phyloP scores from a whole-genome alignment of 2,888 invertebrate species.

The Volucella bombylans region DNA sequence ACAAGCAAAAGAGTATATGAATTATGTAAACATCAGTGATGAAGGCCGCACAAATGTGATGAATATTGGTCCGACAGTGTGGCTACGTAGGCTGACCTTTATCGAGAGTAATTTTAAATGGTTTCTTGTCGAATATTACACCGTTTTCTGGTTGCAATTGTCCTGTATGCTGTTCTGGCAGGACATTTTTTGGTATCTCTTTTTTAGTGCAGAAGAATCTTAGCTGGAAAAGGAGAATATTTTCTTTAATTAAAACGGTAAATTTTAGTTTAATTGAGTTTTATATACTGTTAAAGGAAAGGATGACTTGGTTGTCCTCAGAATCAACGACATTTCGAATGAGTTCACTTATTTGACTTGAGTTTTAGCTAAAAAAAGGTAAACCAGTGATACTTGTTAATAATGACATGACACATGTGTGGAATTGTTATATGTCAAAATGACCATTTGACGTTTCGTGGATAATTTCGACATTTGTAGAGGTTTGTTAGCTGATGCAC shows the following conservation, averaged over 20 bases:
- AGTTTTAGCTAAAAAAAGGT: neutral
- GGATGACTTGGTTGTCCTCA: conserved; percentile 37
- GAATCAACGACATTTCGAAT: conserved; percentile 47
- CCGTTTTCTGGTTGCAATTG: conserved; percentile 88
- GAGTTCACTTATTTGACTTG: neutral
- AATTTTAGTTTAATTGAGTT: neutral
- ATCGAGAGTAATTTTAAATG: conserved; percentile 90
- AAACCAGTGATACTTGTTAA: neutral
- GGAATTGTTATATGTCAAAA: no score
- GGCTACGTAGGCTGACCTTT: conserved; percentile 83
- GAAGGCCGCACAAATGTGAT: neutral
- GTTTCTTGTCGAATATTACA: conserved; percentile 92
- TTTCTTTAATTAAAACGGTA: conserved; percentile 5
- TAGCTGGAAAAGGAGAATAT: conserved; percentile 36
- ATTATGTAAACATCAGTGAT: conserved; percentile 73
- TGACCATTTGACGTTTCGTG: no score
- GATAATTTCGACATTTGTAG: no score
- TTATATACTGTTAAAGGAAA: conserved; percentile 21
- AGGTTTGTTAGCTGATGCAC: no score
- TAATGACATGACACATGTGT: no score
- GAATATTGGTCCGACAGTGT: conserved; percentile 65
- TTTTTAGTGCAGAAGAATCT: conserved; percentile 72
- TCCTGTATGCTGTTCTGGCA: conserved; percentile 86
- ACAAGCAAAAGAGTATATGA: conserved; percentile 74
- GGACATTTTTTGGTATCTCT: conserved; percentile 87